A percentile compares a stretch with the other conserved stretches of the same genome.
phyloP scores from a whole-genome alignment of 1,140 invertebrate species.

The Ceratina australensis region DNA sequence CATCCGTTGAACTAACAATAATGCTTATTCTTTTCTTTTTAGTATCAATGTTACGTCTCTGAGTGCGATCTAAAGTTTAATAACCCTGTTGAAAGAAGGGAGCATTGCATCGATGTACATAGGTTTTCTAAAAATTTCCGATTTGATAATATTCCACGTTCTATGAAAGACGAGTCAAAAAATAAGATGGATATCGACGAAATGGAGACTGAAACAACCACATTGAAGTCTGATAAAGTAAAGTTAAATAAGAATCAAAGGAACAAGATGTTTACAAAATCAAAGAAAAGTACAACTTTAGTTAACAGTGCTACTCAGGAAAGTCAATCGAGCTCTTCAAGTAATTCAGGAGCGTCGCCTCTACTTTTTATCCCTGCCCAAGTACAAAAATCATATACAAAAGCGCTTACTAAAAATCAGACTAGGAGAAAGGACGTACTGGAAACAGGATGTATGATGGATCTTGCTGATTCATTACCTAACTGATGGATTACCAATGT shows the following conservation, averaged over 20 bases:
- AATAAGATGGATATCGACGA: conserved; percentile 62
- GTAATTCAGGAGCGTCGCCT: conserved; percentile 34
- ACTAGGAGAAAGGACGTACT: conserved; percentile 63
- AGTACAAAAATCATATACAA: conserved; percentile 71
- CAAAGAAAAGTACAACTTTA: background rate
- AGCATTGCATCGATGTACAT: conserved; percentile 83
- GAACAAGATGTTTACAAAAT: conserved; percentile 61
- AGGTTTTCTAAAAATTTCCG: conserved; percentile 84
- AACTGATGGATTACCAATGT: conserved; percentile 10
- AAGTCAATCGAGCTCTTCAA: background rate
- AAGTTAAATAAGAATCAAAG: conserved; percentile 66
- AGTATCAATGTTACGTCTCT: conserved; percentile 84
- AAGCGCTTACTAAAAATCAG: conserved; percentile 64
- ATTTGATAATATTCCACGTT: conserved; percentile 75
- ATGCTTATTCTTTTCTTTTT: conserved; percentile 69
- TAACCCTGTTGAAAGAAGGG: conserved; percentile 79
- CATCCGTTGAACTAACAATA: background rate
- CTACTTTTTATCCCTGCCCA: conserved; percentile 73
- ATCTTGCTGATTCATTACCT: conserved; percentile 69
- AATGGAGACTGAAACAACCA: background rate
- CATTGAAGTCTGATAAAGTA: conserved; percentile 35
- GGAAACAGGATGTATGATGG: conserved; percentile 70
- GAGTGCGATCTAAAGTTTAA: conserved; percentile 82
- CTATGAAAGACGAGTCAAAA: conserved; percentile 42
- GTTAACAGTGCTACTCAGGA: background rate